phyloP scores from a whole-genome alignment of 1,140 invertebrate genomes.

The Aphaenogaster ashmeadi region DNA sequence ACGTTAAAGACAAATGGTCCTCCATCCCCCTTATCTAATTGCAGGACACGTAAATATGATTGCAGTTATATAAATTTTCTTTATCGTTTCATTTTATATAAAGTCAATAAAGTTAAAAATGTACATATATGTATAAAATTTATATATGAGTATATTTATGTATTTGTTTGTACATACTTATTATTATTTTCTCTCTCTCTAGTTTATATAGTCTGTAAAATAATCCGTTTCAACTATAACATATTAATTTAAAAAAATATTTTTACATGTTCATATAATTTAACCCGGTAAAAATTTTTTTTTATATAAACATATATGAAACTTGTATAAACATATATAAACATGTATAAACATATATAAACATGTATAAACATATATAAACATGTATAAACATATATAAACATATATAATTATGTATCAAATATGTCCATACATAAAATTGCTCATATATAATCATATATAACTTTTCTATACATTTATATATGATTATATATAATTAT shows the following conservation, averaged over 20 bases:
- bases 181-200: not conserved
- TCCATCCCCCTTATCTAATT: conserved; percentile 5
- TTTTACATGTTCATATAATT: not conserved
- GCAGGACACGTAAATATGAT: not conserved
- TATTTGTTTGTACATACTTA: not conserved
- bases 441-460: no score
- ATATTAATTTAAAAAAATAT: not conserved
- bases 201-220: not conserved
- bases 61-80: conserved; percentile 14
- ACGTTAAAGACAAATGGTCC: conserved; percentile 36
- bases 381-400: no score
- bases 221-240: no score
- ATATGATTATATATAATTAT: no score
- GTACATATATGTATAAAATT: not conserved
- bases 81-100: not conserved
- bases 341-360: no score
- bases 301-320: no score
- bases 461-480: no score
- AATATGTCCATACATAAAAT: no score
- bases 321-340: no score
- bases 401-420: no score
- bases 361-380: no score
- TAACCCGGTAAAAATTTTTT: no score
- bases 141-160: not conserved
- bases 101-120: conserved; percentile 10